Percentiles rank a stretch among this genome's conserved stretches.
phyloP scores from a whole-genome alignment of 1,140 invertebrate species.

The Neocloeon triangulifer region DNA sequence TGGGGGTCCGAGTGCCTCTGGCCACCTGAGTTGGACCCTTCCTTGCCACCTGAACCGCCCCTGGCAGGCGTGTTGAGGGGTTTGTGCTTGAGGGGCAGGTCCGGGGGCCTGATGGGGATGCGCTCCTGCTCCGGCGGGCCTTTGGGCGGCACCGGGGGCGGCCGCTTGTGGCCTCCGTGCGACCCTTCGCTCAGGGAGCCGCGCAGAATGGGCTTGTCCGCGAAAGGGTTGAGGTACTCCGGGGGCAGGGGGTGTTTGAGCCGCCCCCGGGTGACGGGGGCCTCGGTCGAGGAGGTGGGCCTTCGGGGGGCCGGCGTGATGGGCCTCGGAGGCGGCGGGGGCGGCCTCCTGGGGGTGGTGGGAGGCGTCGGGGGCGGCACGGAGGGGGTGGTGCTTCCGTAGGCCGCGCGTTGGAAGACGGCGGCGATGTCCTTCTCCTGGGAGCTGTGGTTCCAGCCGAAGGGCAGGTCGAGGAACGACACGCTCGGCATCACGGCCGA shows the following conservation, averaged over 20 bases:
- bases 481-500: too few species aligned
- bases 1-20: not conserved
- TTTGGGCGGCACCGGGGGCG: slow-evolving; percentile 1
- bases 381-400: slow-evolving; percentile 22
- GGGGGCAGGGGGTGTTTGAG: not conserved
- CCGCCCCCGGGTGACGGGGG: not conserved
- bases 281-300: not conserved
- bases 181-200: not conserved
- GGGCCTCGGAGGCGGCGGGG: not conserved
- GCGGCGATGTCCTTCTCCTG: slow-evolving; percentile 36
- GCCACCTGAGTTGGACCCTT: not conserved
- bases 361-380: not conserved
- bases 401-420: slow-evolving; percentile 40
- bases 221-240: not conserved
- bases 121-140: not conserved
- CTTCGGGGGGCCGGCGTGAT: not conserved
- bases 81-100: not conserved
- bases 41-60: not conserved
- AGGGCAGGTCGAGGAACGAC: too few species aligned
- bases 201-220: not conserved
- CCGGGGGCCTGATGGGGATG: not conserved
- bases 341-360: not conserved
- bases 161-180: not conserved
- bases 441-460: not conserved
- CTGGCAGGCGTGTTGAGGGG: slow-evolving; percentile 3